Evolutionary conservation across 2,888 invertebrate genomes (phyloP).

Genomic region (Gibbula magus): DNA sequence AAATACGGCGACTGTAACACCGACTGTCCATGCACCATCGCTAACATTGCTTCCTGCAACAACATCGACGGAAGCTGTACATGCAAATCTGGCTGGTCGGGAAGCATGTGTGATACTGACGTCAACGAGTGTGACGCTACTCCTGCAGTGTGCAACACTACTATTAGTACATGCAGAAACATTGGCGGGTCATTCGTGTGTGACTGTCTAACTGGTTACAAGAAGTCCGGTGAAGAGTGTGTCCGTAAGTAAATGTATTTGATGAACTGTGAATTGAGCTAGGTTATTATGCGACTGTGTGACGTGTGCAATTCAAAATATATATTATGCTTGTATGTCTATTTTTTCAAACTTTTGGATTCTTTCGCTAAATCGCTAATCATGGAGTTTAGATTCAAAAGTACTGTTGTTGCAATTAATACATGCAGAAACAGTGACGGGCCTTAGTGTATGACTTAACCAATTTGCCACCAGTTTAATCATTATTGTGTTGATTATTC

Average conservation of each 20-base stretch:
- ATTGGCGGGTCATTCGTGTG: slow-evolving; percentile 24
- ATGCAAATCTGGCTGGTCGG: slow-evolving; percentile 42
- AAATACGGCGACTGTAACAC: slow-evolving; percentile 30
- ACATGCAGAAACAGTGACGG: too few species aligned
- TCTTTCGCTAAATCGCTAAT: too few species aligned
- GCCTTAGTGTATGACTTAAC: too few species aligned
- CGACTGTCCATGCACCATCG: slow-evolving; percentile 27
- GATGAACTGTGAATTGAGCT: too few species aligned
- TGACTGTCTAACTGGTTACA: slow-evolving; percentile 42
- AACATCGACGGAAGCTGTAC: slow-evolving; percentile 34
- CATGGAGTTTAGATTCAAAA: too few species aligned
- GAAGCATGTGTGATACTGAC: slow-evolving; percentile 20
- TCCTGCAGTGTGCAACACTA: not conserved
- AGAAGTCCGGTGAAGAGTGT: slow-evolving; percentile 37
- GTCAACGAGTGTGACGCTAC: slow-evolving; percentile 28
- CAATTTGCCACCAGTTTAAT: too few species aligned
- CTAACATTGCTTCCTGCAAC: slow-evolving; percentile 36
- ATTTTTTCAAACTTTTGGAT: too few species aligned
- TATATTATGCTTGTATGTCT: too few species aligned
- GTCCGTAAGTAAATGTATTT: slow-evolving; percentile 44
- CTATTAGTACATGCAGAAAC: slow-evolving; percentile 17
- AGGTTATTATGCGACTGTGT: too few species aligned
- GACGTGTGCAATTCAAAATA: too few species aligned
- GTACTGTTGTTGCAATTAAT: too few species aligned
- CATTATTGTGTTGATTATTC: too few species aligned